Evolutionary conservation across 1,140 invertebrate genomes (phyloP), one percentile per base, ranked within the genome.

Genomic region (Chlorops oryzae): DNA sequence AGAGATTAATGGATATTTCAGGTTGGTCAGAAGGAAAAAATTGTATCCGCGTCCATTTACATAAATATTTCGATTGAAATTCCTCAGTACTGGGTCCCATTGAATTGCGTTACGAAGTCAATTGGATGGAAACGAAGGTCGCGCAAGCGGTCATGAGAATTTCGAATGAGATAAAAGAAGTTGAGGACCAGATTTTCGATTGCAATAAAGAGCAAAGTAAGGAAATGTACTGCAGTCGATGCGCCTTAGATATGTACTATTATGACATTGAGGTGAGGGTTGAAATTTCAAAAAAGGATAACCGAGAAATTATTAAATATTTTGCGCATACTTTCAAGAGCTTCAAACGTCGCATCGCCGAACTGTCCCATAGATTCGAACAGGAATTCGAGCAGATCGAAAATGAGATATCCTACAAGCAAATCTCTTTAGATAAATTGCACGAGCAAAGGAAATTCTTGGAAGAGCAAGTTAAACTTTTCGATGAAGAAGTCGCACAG

Each of bases 401-500:
- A n/a, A 44, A 44, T 44, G 17, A 44, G 13, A 44, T 27, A 3
- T 28, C 17, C n/a, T 44, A 44, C 17, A 32, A 13, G 3, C 42
- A 17, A 12, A 18, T 27, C 5, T 28, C 27, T 20, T 28, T 44
- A 1, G 15, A 25, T 2, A 44, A 44, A 27, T 13, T 44, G 15
- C 5, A 15, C 12, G 42, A 44, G n/a, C 23, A 25, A 3, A 22
- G 21, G 15, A 44, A 28, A 3, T 5, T 32, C 3, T 12, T 27
- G 5, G 2, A 5, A 7, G n/a, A 44, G 34, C 5, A 44, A 44
- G 34, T 44, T 28, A 28, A 44, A 32, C 2, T 9, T 9, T 44
- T n/a, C n/a, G n/a, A n/a, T n/a, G n/a, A n/a, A n/a, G n/a, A n/a
- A n/a, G n/a, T n/a, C n/a, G n/a, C n/a, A n/a, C n/a, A n/a, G n/a